Evolutionary conservation across 2,113 vertebrate species (phyloP).

Genomic region (Rafetus swinhoei): DNA sequence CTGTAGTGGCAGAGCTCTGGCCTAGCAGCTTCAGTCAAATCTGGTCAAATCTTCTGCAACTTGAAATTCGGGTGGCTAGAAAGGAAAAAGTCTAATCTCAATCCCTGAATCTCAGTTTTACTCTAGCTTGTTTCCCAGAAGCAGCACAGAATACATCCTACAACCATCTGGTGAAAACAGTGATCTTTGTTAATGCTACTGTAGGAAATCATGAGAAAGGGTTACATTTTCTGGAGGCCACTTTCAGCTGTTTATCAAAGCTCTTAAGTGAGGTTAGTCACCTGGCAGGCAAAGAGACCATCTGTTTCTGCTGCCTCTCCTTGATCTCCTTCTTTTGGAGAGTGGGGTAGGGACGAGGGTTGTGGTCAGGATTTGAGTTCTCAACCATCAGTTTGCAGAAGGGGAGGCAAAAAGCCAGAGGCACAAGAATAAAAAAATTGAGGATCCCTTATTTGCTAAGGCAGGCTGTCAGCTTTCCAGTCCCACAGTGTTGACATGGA

Average conservation of each 20-base stretch:
- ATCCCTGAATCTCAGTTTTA: neutral
- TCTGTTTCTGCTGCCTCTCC: conserved; percentile 30
- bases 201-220: conserved; percentile 64
- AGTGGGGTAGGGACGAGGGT: neutral
- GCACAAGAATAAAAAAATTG: neutral
- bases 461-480: neutral
- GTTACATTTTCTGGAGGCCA: conserved; percentile 62
- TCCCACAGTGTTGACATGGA: rapidly evolving
- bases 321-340: conserved; percentile 50
- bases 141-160: conserved; percentile 62
- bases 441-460: neutral
- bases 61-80: conserved; percentile 28
- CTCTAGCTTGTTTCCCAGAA: conserved; percentile 46
- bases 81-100: neutral
- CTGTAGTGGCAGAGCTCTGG: too few relatives aligned
- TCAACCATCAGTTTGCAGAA: neutral
- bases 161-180: conserved; percentile 47
- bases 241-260: neutral
- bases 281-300: conserved; percentile 60
- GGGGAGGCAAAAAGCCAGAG: conserved; percentile 38
- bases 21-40: conserved; percentile 34
- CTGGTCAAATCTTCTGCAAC: conserved; percentile 42
- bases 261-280: conserved; percentile 35
- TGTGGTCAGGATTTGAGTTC: conserved; percentile 45
- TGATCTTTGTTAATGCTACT: neutral